Evolutionary conservation across 2,888 invertebrate genomes (phyloP).

Genomic region (Anodontia alba): DNA sequence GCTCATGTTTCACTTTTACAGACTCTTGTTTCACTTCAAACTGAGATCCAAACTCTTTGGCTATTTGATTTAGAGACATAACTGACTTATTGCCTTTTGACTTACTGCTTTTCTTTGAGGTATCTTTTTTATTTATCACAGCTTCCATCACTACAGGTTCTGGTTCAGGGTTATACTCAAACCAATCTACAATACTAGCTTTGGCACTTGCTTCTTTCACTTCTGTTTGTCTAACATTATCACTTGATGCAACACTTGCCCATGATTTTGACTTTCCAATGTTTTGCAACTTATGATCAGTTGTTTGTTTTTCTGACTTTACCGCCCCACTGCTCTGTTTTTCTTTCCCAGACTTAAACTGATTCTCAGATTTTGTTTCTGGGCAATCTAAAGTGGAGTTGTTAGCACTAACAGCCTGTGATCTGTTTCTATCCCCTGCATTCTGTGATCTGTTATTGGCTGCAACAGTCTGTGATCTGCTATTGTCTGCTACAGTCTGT

Average conservation of each 20-base stretch:
- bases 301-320: background rate
- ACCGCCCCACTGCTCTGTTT: background rate
- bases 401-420: background rate
- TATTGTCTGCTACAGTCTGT: background rate
- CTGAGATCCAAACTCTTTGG: background rate
- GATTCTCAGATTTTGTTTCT: background rate
- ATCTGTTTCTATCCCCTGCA: no score
- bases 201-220: background rate
- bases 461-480: no score
- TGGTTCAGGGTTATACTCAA: conserved; percentile 55
- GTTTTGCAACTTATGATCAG: background rate
- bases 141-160: background rate
- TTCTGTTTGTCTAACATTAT: conserved; percentile 3
- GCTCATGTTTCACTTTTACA: background rate
- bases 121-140: conserved; percentile 3
- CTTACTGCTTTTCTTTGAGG: conserved; percentile 12
- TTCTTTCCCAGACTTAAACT: background rate
- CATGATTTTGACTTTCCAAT: conserved; percentile 1
- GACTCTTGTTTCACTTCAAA: background rate
- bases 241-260: conserved; percentile 1
- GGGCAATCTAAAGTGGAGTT: background rate
- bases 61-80: background rate
- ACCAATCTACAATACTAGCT: conserved; percentile 60
- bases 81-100: background rate
- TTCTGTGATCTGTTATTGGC: no score